Evolutionary conservation across 1,140 invertebrate genomes (phyloP).

Genomic region (Penaeus chinensis): DNA sequence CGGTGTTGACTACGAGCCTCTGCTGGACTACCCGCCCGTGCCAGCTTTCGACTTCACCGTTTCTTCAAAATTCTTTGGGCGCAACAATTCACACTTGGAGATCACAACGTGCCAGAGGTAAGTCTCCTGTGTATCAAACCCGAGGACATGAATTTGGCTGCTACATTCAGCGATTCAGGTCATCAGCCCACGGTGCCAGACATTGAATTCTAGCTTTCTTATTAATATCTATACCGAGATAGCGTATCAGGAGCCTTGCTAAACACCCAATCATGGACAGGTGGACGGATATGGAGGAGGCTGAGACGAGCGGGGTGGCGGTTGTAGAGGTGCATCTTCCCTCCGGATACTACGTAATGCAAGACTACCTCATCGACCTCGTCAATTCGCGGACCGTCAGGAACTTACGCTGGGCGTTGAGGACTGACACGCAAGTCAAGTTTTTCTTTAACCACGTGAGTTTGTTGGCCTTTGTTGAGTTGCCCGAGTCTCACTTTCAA

Average conservation of each 20-base stretch:
- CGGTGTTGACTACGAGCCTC: conserved; percentile 72
- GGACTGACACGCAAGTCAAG: conserved; percentile 61
- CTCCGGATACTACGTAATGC: conserved; percentile 72
- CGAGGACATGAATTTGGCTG: not conserved
- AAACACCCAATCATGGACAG: conserved; percentile 6
- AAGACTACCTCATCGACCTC: conserved; percentile 69
- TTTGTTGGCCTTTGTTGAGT: not conserved
- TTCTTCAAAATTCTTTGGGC: conserved; percentile 65
- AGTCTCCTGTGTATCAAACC: conserved; percentile 67
- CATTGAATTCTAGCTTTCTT: not conserved
- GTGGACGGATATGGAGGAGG: conserved; percentile 75
- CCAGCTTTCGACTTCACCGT: conserved; percentile 71
- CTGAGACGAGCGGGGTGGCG: conserved; percentile 72
- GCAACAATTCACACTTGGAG: conserved; percentile 74
- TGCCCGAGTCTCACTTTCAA: no score
- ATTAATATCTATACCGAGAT: not conserved
- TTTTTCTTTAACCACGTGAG: conserved; percentile 64
- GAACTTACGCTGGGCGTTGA: conserved; percentile 61
- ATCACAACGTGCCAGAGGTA: conserved; percentile 68
- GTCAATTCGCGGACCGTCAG: conserved; percentile 63
- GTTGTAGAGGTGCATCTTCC: conserved; percentile 74
- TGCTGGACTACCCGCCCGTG: conserved; percentile 70
- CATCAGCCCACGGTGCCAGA: not conserved
- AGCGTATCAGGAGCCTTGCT: no score
- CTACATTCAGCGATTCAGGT: not conserved